A percentile compares a stretch with the other conserved stretches of the same genome.
Conservation (phyloP, 2,888 invertebrate genomes). For the Drosophila siamana region DNA sequence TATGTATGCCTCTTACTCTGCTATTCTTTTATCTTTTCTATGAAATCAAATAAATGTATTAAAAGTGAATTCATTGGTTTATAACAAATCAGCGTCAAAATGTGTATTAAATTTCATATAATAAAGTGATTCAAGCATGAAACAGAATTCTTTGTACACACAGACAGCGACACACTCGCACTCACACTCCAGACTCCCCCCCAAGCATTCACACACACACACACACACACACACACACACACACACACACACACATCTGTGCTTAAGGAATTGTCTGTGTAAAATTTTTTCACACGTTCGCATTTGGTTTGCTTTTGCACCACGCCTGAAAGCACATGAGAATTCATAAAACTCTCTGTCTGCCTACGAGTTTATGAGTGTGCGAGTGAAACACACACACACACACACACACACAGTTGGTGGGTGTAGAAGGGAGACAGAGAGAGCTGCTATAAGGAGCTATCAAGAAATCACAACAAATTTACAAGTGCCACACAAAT, state of each 20-base stretch:
- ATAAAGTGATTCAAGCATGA: slow-evolving; percentile 73
- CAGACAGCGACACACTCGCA: slow-evolving; percentile 9
- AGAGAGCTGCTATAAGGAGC: slow-evolving; percentile 51
- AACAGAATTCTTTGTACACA: slow-evolving; percentile 50
- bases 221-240: slow-evolving; percentile 19
- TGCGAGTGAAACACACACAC: slow-evolving; percentile 28
- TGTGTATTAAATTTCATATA: slow-evolving; percentile 63
- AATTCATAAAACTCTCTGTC: slow-evolving; percentile 69
- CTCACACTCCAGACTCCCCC: slow-evolving; percentile 26
- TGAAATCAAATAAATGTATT: slow-evolving; percentile 13
- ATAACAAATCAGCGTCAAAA: slow-evolving; percentile 68
- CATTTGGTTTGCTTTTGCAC: slow-evolving; percentile 54
- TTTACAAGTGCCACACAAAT: slow-evolving; percentile 79
- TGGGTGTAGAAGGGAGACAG: neutral
- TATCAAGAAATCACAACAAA: slow-evolving; percentile 81
- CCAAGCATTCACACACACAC: slow-evolving; percentile 7
- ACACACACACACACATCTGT: slow-evolving; percentile 17
- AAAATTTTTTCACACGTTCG: slow-evolving; percentile 64
- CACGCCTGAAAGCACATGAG: slow-evolving; percentile 69
- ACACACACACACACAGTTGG: slow-evolving; percentile 14
- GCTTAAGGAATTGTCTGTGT: slow-evolving; percentile 38
- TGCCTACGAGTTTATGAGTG: slow-evolving; percentile 25
- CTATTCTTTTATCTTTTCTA: slow-evolving; percentile 1
- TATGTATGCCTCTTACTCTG: neutral
- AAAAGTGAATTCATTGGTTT: slow-evolving; percentile 30